Evolutionary conservation across 2,113 vertebrate genomes (phyloP).

Genomic region (Todiramphus saurophagus): DNA sequence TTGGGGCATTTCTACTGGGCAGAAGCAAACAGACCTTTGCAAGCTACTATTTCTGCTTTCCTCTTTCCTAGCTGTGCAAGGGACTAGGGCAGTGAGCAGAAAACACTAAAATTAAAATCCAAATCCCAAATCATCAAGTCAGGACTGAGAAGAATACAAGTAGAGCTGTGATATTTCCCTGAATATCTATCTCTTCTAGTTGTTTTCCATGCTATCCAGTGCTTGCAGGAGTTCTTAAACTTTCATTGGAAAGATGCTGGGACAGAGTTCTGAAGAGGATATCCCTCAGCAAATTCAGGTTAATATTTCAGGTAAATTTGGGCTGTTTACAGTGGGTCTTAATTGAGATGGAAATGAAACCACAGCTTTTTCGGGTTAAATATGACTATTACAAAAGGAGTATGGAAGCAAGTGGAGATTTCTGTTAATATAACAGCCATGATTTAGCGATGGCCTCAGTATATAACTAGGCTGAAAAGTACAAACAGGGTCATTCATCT

Average conservation of each 20-base stretch:
- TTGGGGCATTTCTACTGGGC: not conserved
- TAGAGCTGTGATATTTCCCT: not conserved
- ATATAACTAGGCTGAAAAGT: not conserved
- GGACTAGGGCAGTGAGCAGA: not conserved
- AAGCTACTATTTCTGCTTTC: not conserved
- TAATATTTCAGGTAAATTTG: not conserved
- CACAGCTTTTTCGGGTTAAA: not conserved
- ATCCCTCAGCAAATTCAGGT: not conserved
- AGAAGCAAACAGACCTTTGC: not conserved
- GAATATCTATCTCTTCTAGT: not conserved
- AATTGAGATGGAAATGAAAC: conserved; percentile 3
- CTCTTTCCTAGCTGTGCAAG: not conserved
- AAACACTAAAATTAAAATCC: not conserved
- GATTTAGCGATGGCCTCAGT: not conserved
- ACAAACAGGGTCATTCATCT: not conserved
- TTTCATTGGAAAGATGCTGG: not conserved
- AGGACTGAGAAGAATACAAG: not conserved
- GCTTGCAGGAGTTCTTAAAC: not conserved
- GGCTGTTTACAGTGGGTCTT: not conserved
- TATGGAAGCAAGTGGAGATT: not conserved
- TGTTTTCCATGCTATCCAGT: not conserved
- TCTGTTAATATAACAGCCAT: not conserved
- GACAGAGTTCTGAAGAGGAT: not conserved
- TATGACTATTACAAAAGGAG: not conserved
- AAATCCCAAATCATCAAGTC: not conserved